Conservation (phyloP, 2,888 invertebrate genomes). For the Ramazzottius varieornatus region DNA sequence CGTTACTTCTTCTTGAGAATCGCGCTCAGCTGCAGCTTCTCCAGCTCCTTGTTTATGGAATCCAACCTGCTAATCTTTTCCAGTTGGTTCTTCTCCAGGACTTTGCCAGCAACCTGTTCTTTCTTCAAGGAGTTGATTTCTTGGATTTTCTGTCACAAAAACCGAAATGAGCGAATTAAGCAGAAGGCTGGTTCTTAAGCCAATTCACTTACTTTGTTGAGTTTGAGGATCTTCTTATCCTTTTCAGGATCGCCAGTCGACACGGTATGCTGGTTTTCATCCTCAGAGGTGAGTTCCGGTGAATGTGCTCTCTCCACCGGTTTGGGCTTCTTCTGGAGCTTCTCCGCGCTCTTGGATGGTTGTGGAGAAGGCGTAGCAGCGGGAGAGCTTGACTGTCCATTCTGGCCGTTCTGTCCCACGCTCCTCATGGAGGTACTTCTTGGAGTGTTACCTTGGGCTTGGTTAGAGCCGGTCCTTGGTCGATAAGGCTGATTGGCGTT, state of each 20-base stretch:
- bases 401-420: too few species aligned
- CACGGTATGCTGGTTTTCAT: not conserved
- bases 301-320: not conserved
- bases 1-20: not conserved
- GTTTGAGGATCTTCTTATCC: not conserved
- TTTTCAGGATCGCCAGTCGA: not conserved
- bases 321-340: not conserved
- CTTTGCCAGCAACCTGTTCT: not conserved
- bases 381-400: too few species aligned
- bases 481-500: too few species aligned
- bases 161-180: not conserved
- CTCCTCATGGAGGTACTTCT: too few species aligned
- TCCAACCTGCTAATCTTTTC: not conserved
- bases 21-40: not conserved
- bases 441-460: too few species aligned
- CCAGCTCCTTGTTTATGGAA: not conserved
- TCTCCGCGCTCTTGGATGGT: not conserved
- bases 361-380: too few species aligned
- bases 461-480: too few species aligned
- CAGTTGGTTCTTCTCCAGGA: not conserved
- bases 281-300: not conserved
- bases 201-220: not conserved
- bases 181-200: too few species aligned
- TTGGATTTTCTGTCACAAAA: not conserved
- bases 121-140: not conserved